These are phyloP conservation scores for Cuculus canorus DNA, from an alignment of 2,797 vertebrate genomes.

Conservation along the genomic window DNA sequence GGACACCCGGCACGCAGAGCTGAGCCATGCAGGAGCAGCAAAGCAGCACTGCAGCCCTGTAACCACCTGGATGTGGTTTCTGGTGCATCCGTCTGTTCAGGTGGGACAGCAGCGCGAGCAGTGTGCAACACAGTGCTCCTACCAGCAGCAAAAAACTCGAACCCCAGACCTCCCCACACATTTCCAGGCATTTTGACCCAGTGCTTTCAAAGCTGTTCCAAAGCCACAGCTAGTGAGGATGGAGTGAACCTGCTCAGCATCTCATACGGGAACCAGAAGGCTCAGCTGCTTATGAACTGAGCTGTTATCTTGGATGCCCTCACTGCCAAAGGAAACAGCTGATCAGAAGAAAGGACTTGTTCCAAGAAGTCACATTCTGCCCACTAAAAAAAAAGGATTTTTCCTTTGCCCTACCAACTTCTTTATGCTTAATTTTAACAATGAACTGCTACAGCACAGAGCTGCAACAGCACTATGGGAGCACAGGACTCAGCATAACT, in stretches of 20 bases:
- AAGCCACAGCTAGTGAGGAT: background rate
- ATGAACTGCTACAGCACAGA: background rate
- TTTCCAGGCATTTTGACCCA: background rate
- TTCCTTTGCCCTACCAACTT: too few relatives aligned
- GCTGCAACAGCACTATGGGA: background rate
- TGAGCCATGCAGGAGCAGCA: background rate
- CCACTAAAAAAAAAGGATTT: background rate
- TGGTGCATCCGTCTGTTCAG: background rate
- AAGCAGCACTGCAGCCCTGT: background rate
- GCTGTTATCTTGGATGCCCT: background rate
- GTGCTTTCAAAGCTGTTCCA: background rate
- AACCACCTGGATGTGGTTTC: background rate
- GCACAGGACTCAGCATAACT: too few relatives aligned
- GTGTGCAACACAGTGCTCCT: accelerated
- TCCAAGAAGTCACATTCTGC: background rate
- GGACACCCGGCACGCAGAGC: accelerated
- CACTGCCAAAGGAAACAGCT: background rate
- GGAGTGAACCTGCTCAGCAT: accelerated
- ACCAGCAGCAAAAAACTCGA: accelerated
- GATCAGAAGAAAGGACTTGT: background rate
- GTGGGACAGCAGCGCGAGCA: accelerated
- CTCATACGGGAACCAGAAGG: accelerated
- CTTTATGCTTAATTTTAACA: background rate
- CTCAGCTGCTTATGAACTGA: background rate
- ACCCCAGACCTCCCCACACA: background rate